Percentiles rank a stretch among this genome's conserved stretches.
Evolutionary conservation across 2,888 invertebrate species (phyloP).

Genomic region (Acrobasis repandana): DNA sequence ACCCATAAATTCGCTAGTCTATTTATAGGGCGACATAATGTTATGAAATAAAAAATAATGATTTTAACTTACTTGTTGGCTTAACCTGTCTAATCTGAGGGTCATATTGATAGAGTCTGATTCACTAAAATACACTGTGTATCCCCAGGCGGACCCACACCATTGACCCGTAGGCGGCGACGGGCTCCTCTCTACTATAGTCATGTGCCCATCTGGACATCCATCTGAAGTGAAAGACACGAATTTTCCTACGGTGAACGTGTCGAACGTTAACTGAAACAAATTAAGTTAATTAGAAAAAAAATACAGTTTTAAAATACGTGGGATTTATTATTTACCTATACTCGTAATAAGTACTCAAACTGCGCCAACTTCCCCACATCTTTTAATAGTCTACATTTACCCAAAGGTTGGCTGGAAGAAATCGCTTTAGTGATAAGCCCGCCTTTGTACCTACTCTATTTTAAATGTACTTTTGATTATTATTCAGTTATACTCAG

Average conservation of each 20-base stretch:
- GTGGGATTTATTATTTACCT: too few species aligned
- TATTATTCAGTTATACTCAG: too few species aligned
- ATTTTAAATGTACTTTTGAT: too few species aligned
- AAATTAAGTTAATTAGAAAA: constrained; percentile 30
- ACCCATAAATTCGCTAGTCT: too few species aligned
- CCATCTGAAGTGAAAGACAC: constrained; percentile 90
- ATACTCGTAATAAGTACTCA: too few species aligned
- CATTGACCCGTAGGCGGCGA: constrained; percentile 89
- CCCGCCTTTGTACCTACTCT: too few species aligned
- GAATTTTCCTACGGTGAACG: constrained; percentile 91
- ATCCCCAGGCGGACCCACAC: constrained; percentile 93
- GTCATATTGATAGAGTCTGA: constrained; percentile 90
- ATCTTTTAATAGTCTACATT: too few species aligned
- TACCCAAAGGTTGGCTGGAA: too few species aligned
- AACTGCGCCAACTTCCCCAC: too few species aligned
- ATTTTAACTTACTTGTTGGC: constrained; percentile 85
- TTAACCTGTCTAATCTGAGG: constrained; percentile 86
- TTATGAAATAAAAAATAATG: not conserved
- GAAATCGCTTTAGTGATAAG: too few species aligned
- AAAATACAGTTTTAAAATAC: not conserved
- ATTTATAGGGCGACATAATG: not conserved
- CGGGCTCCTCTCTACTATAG: constrained; percentile 87
- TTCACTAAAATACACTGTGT: constrained; percentile 93
- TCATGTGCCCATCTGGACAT: constrained; percentile 92
- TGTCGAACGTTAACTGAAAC: constrained; percentile 91